Evolutionary conservation across 2,113 vertebrate species (phyloP).

Genomic region (Oreochromis tanganicae): DNA sequence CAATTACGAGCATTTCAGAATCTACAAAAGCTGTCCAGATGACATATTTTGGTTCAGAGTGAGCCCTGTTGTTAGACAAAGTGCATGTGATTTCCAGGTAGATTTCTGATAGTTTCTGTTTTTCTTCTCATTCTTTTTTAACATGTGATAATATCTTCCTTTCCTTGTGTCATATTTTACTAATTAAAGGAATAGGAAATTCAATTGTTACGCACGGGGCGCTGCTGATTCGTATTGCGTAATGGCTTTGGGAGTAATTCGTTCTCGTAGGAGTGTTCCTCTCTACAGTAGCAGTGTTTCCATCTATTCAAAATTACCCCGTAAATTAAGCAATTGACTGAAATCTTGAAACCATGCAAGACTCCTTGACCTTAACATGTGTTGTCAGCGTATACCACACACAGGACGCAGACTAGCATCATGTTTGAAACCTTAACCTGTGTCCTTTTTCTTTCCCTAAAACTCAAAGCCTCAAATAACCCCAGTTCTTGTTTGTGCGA

Average conservation of each 20-base stretch:
- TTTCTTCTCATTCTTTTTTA: background rate
- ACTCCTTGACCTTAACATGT: background rate
- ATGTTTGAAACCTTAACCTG: background rate
- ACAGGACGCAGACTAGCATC: background rate
- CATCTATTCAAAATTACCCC: background rate
- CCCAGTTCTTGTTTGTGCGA: slow-evolving; percentile 24
- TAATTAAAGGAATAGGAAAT: background rate
- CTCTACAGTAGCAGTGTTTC: background rate
- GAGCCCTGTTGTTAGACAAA: background rate
- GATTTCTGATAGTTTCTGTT: background rate
- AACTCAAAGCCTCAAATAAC: slow-evolving; percentile 21
- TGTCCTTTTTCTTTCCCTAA: background rate
- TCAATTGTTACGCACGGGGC: background rate
- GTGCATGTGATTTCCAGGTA: background rate
- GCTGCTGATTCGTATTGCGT: background rate
- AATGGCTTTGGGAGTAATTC: background rate
- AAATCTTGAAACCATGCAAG: background rate
- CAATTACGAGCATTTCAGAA: background rate
- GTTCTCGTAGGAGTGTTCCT: background rate
- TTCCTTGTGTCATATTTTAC: background rate
- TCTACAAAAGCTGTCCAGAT: background rate
- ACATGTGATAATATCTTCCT: background rate
- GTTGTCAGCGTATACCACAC: background rate
- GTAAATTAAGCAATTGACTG: background rate
- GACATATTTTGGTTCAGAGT: background rate